A percentile compares a stretch with the other conserved stretches of the same genome.
These are phyloP conservation scores for Ectobius pallidus DNA, from an alignment of 2,888 invertebrate genomes.

Conservation along the genomic window DNA sequence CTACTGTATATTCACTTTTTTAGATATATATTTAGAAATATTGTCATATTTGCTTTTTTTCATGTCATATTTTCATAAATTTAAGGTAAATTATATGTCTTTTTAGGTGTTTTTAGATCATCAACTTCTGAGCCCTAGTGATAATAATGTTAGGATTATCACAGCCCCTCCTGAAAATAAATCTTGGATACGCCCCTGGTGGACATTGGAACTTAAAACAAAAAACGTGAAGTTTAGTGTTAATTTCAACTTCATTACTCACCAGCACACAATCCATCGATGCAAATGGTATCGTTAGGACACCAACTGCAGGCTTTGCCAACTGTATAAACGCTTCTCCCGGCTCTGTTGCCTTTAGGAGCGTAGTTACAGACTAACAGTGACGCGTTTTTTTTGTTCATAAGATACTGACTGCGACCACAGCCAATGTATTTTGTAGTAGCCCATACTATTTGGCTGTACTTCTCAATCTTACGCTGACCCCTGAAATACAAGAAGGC, in stretches of 20 bases:
- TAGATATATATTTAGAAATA: no score
- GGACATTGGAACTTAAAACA: no score
- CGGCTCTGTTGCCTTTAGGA: background rate
- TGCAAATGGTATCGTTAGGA: background rate
- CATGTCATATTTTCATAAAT: no score
- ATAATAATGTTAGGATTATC: no score
- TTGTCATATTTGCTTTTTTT: background rate
- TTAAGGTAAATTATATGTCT: no score
- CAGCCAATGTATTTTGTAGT: background rate
- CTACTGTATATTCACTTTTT: no score
- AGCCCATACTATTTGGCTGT: background rate
- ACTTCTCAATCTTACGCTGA: background rate
- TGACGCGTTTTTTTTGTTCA: background rate
- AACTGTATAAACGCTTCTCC: background rate
- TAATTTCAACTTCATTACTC: no score
- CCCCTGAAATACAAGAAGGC: background rate
- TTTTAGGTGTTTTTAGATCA: no score
- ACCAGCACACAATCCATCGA: background rate
- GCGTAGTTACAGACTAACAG: background rate
- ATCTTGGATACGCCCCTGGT: no score
- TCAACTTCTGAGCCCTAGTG: no score
- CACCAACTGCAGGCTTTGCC: background rate
- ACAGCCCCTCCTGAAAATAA: no score
- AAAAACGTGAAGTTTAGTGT: no score
- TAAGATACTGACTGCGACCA: background rate